Evolutionary conservation across 2,888 invertebrate genomes (phyloP).

Genomic region (Nomada goodeniana): DNA sequence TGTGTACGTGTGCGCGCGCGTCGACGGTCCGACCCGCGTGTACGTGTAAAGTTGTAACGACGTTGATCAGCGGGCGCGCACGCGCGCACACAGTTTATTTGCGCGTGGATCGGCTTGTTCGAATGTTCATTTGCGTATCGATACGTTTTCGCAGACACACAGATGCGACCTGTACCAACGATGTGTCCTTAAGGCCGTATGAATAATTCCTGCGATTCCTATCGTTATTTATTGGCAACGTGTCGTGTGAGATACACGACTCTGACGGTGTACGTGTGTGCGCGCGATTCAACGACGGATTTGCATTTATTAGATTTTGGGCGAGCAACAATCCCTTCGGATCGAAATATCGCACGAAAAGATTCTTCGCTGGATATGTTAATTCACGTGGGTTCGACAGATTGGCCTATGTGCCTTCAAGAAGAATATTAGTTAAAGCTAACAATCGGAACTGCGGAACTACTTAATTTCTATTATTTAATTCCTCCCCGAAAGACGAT

Average conservation of each 20-base stretch:
- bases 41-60: too few relatives aligned
- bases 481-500: too few relatives aligned
- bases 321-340: not conserved
- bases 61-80: too few relatives aligned
- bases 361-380: too few relatives aligned
- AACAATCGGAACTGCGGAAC: too few relatives aligned
- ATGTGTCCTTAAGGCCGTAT: conserved; percentile 6
- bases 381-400: not conserved
- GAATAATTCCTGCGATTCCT: conserved; percentile 34
- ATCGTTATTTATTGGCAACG: conserved; percentile 14
- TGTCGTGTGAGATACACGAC: not conserved
- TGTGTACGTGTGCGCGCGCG: not conserved
- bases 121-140: conserved; percentile 42
- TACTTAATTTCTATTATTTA: too few relatives aligned
- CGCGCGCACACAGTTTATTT: not conserved
- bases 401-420: too few relatives aligned
- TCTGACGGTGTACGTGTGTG: too few relatives aligned
- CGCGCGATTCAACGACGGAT: not conserved
- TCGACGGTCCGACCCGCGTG: not conserved
- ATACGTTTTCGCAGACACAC: conserved; percentile 23
- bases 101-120: conserved; percentile 27
- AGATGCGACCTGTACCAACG: not conserved
- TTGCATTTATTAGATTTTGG: conserved; percentile 6
- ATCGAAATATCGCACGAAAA: too few relatives aligned
- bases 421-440: too few relatives aligned